phyloP scores from a whole-genome alignment of 1,140 invertebrate species.

The Trigoniulus corallinus region DNA sequence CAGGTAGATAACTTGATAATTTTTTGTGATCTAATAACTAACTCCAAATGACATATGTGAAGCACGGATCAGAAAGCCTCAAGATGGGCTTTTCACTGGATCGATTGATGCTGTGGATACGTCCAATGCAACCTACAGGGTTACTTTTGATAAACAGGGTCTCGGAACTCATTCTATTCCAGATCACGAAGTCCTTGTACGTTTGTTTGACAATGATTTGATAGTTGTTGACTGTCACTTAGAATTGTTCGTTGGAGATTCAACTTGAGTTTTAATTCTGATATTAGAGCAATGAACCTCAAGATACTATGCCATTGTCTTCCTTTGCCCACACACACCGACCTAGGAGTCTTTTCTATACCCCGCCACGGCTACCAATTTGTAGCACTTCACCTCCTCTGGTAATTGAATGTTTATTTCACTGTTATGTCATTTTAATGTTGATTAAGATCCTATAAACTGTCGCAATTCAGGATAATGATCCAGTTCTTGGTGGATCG shows the following conservation, averaged over 20 bases:
- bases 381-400: conserved; percentile 30
- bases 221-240: not conserved
- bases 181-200: conserved; percentile 82
- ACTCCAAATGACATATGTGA: too few relatives aligned
- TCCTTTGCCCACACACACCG: conserved; percentile 69
- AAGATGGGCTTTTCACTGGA: conserved; percentile 93
- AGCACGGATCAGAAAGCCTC: conserved; percentile 61
- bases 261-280: conserved; percentile 15
- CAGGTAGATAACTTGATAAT: conserved; percentile 1
- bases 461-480: conserved; percentile 27
- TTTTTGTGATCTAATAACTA: too few relatives aligned
- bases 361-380: conserved; percentile 34
- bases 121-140: conserved; percentile 89
- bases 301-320: conserved; percentile 74
- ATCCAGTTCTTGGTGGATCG: conserved; percentile 26
- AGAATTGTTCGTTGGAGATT: too few relatives aligned
- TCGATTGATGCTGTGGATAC: conserved; percentile 95
- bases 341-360: conserved; percentile 40
- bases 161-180: conserved; percentile 91
- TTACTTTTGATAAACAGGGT: conserved; percentile 85
- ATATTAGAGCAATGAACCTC: conserved; percentile 67
- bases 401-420: conserved; percentile 19
- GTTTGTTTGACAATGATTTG: too few relatives aligned
- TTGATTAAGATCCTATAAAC: too few relatives aligned
- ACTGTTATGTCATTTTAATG: too few relatives aligned